Evolutionary conservation across 2,888 invertebrate genomes (phyloP).

Genomic region (Xestia xanthographa): DNA sequence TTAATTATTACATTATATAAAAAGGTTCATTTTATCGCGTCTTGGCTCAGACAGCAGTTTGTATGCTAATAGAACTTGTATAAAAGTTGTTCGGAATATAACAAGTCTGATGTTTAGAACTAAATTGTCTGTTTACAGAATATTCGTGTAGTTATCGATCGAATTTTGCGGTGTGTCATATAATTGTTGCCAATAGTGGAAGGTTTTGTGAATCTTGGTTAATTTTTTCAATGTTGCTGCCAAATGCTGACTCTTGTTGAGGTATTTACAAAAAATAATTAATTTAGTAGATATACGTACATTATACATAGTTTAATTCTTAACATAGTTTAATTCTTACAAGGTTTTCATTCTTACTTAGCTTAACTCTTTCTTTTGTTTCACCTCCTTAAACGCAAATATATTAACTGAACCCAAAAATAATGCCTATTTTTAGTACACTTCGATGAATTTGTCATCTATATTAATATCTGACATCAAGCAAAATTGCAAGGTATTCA

Average conservation of each 20-base stretch:
- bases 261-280: slow-evolving; percentile 16
- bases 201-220: slow-evolving; percentile 11
- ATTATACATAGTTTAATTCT: background rate
- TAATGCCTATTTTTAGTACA: background rate
- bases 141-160: slow-evolving; percentile 36
- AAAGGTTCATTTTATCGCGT: slow-evolving; percentile 29
- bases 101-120: slow-evolving; percentile 9
- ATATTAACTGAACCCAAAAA: background rate
- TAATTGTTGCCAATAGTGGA: slow-evolving; percentile 21
- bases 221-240: background rate
- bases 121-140: slow-evolving; percentile 22
- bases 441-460: background rate
- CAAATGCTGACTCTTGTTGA: slow-evolving; percentile 5
- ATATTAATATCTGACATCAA: background rate
- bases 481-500: background rate
- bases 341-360: background rate
- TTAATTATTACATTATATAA: slow-evolving; percentile 11
- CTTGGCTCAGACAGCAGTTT: slow-evolving; percentile 1
- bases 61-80: slow-evolving; percentile 20
- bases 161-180: slow-evolving; percentile 29
- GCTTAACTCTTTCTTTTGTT: background rate
- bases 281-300: background rate
- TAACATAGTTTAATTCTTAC: background rate
- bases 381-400: background rate
- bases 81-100: slow-evolving; percentile 23